A percentile compares a stretch with the other conserved stretches of the same genome.
Conservation (phyloP, 2,888 invertebrate genomes). For the Euplexia lucipara region DNA sequence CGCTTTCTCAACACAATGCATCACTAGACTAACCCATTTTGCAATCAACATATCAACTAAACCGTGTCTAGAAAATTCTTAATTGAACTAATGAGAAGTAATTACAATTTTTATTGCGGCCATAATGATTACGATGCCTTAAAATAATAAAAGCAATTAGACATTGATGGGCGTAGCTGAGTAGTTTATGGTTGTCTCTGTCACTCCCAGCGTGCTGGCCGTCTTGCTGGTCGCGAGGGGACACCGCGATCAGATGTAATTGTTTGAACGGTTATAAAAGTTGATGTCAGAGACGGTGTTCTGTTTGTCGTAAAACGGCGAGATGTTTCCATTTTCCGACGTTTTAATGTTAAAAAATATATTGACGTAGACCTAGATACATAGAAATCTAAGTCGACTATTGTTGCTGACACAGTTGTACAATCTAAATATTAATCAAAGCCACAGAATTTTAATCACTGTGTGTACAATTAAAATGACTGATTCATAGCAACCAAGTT, state of each 20-base stretch:
- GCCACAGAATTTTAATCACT: conserved; percentile 73
- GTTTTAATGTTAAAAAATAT: conserved; percentile 75
- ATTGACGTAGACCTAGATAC: conserved; percentile 54
- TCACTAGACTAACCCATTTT: conserved; percentile 79
- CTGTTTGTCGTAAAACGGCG: conserved; percentile 89
- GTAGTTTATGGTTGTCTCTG: conserved; percentile 78
- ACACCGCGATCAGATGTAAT: conserved; percentile 88
- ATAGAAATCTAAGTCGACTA: conserved; percentile 54
- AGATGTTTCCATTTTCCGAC: conserved; percentile 82
- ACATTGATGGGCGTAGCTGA: conserved; percentile 88
- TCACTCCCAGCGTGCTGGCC: conserved; percentile 69
- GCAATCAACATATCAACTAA: conserved; percentile 89
- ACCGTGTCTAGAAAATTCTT: conserved; percentile 90
- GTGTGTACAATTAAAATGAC: conserved; percentile 79
- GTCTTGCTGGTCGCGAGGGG: conserved; percentile 69
- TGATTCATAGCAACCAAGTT: conserved; percentile 79
- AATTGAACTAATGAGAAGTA: conserved; percentile 91
- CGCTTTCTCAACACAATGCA: conserved; percentile 85
- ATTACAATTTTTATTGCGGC: conserved; percentile 91
- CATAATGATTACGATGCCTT: conserved; percentile 91
- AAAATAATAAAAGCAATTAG: conserved; percentile 91
- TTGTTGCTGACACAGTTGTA: conserved; percentile 63
- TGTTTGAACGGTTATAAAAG: conserved; percentile 91
- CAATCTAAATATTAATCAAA: conserved; percentile 77
- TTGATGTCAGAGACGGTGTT: conserved; percentile 88